Percentiles rank a stretch among this genome's conserved stretches.
Evolutionary conservation across 2,113 vertebrate genomes (phyloP).

Genomic region (Halichoerus grypus): DNA sequence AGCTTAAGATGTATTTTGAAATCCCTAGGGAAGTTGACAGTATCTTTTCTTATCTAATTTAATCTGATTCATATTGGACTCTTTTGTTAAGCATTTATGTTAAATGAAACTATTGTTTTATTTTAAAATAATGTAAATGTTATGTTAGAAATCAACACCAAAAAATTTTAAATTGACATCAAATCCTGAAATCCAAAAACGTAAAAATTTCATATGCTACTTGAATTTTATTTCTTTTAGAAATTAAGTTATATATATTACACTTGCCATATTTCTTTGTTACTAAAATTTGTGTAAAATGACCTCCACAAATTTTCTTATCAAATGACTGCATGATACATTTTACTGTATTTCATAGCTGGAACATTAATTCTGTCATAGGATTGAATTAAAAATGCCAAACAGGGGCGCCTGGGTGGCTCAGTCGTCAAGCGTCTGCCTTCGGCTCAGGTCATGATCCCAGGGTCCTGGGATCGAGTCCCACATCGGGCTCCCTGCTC

Average conservation of each 20-base stretch:
- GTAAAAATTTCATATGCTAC: background rate
- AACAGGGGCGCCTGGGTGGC: background rate
- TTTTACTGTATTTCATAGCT: conserved; percentile 33
- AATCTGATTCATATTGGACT: background rate
- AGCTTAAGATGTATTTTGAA: conserved; percentile 34
- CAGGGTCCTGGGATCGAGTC: no score
- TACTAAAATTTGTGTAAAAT: conserved; percentile 49
- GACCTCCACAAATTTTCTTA: background rate
- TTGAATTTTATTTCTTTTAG: conserved; percentile 37
- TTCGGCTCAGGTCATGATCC: no score
- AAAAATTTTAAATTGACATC: conserved; percentile 11
- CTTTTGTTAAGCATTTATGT: conserved; percentile 16
- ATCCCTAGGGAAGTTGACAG: background rate
- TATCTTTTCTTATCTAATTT: conserved; percentile 13
- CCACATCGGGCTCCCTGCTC: no score
- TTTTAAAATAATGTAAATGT: conserved; percentile 25
- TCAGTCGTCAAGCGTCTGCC: no score
- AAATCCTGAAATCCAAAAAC: conserved; percentile 31
- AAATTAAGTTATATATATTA: background rate
- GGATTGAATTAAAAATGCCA: conserved; percentile 33
- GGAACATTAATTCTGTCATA: conserved; percentile 20
- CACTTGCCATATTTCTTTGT: background rate
- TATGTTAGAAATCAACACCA: conserved; percentile 42
- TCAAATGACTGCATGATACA: background rate
- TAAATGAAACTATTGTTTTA: conserved; percentile 15